Conservation (phyloP, 2,888 invertebrate genomes). For the Hirtodrosophila confusa region DNA sequence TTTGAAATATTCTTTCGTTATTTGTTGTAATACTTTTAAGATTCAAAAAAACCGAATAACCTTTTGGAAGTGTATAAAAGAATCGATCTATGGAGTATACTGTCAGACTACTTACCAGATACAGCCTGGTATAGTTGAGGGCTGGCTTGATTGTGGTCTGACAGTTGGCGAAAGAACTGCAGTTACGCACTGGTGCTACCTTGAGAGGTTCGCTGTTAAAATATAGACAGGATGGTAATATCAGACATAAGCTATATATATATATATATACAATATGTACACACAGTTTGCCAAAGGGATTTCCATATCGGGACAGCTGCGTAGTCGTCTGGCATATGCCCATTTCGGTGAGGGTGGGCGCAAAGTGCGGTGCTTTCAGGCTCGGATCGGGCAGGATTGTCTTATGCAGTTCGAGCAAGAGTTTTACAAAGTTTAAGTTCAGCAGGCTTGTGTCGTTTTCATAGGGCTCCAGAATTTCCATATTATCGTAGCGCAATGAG, state of each 20-base stretch:
- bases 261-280: not conserved
- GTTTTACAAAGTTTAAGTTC: slow-evolving; percentile 60
- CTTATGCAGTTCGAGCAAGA: slow-evolving; percentile 44
- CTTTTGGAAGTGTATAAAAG: too few species aligned
- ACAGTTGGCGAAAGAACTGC: slow-evolving; percentile 67
- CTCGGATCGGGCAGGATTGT: slow-evolving; percentile 23
- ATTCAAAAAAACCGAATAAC: too few species aligned
- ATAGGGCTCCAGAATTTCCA: slow-evolving; percentile 64
- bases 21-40: too few species aligned
- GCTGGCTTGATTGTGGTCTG: slow-evolving; percentile 46
- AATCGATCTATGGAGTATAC: not conserved
- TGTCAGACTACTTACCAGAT: slow-evolving; percentile 30
- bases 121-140: slow-evolving; percentile 43
- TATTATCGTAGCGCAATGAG: slow-evolving; percentile 60
- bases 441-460: slow-evolving; percentile 69
- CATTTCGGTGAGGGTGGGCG: slow-evolving; percentile 78
- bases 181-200: slow-evolving; percentile 33
- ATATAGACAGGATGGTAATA: not conserved
- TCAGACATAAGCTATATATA: not conserved
- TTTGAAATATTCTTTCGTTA: too few species aligned
- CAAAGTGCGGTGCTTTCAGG: slow-evolving; percentile 29
- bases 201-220: slow-evolving; percentile 19
- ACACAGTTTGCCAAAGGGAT: slow-evolving; percentile 71
- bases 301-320: slow-evolving; percentile 67
- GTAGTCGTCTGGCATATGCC: slow-evolving; percentile 81